A percentile compares a stretch with the other conserved stretches of the same genome.
phyloP scores from a whole-genome alignment of 2,113 vertebrate genomes.

The Spermophilus dauricus region DNA sequence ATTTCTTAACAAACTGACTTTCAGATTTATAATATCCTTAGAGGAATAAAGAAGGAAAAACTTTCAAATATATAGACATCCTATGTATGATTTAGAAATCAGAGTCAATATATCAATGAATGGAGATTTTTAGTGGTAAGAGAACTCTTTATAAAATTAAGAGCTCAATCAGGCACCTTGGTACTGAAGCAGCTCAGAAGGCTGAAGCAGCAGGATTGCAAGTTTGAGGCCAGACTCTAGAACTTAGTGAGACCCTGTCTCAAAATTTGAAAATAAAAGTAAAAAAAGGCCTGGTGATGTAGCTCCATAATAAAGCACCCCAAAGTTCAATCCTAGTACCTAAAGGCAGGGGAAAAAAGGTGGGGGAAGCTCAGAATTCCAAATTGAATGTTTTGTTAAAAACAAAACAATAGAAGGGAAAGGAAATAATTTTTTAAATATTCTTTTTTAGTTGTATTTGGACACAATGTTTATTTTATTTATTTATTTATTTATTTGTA shows the following conservation, averaged over 20 bases:
- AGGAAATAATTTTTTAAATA: neutral
- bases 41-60: neutral
- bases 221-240: too few species aligned
- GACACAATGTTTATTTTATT: too few species aligned
- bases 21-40: neutral
- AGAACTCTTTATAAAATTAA: neutral
- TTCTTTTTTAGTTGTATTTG: neutral
- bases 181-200: too few species aligned
- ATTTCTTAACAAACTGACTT: neutral
- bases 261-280: too few species aligned
- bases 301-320: too few species aligned
- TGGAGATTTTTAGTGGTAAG: neutral
- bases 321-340: neutral
- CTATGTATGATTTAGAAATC: neutral
- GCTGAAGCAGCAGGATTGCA: too few species aligned
- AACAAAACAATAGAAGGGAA: slow-evolving; percentile 29
- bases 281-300: too few species aligned
- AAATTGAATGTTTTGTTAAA: neutral
- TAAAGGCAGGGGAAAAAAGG: neutral
- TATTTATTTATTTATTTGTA: too few species aligned
- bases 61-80: neutral
- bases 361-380: neutral
- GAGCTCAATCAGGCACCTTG: neutral
- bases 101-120: neutral
- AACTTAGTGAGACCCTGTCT: too few species aligned